Evolutionary conservation across 2,113 vertebrate species (phyloP).

Genomic region (Ciconia maguari): DNA sequence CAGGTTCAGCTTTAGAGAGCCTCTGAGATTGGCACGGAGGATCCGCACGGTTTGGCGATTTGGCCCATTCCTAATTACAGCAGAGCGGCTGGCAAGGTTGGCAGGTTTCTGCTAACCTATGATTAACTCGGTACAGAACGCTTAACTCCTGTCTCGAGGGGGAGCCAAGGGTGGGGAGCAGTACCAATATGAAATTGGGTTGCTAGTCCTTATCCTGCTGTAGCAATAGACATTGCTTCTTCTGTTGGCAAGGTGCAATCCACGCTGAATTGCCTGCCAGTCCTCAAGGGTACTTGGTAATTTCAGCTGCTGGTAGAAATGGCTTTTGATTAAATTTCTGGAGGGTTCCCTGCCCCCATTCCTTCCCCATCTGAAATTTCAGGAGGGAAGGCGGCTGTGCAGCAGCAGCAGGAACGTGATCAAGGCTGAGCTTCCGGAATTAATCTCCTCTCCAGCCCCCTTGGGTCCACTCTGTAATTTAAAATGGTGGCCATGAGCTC

Average conservation of each 20-base stretch:
- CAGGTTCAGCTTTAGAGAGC: neutral
- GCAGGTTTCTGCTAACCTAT: neutral
- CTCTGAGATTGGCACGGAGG: neutral
- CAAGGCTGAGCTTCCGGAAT: neutral
- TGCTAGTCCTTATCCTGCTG: neutral
- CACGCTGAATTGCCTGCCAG: neutral
- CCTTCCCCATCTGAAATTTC: neutral
- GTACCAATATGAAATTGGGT: neutral
- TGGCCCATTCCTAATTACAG: neutral
- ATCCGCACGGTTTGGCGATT: neutral
- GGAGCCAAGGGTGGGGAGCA: neutral
- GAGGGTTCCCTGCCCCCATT: neutral
- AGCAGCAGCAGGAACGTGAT: neutral
- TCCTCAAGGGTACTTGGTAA: neutral
- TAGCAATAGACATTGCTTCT: neutral
- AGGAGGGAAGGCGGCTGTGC: neutral
- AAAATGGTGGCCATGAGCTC: neutral
- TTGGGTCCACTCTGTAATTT: neutral
- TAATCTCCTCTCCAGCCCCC: neutral
- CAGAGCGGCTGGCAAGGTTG: neutral
- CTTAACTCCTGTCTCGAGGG: neutral
- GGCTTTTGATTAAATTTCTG: conserved; percentile 40
- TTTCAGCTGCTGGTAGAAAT: conserved; percentile 31
- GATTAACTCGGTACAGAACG: neutral
- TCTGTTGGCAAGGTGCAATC: neutral